Evolutionary conservation across 1,140 invertebrate genomes (phyloP), one percentile per base, ranked within the genome.

Genomic region (Philopotamus ludificatus): DNA sequence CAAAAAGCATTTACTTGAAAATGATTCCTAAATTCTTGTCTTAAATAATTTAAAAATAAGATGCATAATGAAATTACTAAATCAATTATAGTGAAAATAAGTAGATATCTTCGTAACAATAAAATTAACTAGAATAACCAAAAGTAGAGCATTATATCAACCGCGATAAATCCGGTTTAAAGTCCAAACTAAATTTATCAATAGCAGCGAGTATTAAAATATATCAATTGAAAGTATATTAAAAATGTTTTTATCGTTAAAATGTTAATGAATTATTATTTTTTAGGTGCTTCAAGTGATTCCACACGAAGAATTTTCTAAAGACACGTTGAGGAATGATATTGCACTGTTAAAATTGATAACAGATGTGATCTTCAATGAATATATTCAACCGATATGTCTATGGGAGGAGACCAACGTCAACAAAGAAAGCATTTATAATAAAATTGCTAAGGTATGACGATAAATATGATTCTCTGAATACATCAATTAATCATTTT

Each of bases 311-410:
- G 2, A 26, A 15, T 65, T 55, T 39, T 20, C 62, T 50, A 10
- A 2, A 7, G n/a, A 55, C 20, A 57, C 16, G 15, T 49, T 69
- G 9, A 23, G 20, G 12, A 65, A 69, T 49, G 67, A 69, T 50
- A 69, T 69, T 20, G 67, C 67, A 23, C 18, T 69, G 22, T 26
- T 69, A n/a, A 62, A 49, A 44, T 39, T 69, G 8, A 10, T 18
- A 8, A 20, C 16, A 10, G 49, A 65, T 10, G 58, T 69, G 4
- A 42, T 22, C 9, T 69, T 54, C 39, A 65, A 47, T 26, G 34
- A 65, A 45, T 69, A 65, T 44, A 65, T 69, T 15, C 63, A 63
- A 39, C 58, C 67, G 1, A 44, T 61, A 10, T 69, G 67, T 21
- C 44, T 69, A 22, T 69, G 67, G 67, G 45, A 69, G 41, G 58